A percentile compares a stretch with the other conserved stretches of the same genome.
Evolutionary conservation across 2,888 invertebrate species (phyloP).

Genomic region (Cephonodes hylas): DNA sequence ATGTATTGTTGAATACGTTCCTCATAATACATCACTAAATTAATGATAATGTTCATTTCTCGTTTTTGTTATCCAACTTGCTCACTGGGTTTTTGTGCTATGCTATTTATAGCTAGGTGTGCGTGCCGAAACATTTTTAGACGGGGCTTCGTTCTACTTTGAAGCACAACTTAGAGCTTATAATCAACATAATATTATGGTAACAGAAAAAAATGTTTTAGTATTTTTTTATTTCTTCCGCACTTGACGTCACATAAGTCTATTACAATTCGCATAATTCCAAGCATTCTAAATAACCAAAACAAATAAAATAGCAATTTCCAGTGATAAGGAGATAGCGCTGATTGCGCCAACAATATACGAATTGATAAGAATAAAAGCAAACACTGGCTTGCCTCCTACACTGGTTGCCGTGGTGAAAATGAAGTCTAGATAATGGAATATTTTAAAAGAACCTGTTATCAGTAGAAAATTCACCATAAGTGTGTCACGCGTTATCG

Average conservation of each 20-base stretch:
- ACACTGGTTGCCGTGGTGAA: background rate
- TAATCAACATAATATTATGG: background rate
- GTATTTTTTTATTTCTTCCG: too few relatives aligned
- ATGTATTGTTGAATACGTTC: background rate
- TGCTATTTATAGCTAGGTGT: background rate
- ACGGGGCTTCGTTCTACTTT: background rate
- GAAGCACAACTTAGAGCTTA: too few relatives aligned
- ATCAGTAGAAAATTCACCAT: slow-evolving; percentile 48
- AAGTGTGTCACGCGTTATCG: slow-evolving; percentile 63
- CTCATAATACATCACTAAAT: background rate
- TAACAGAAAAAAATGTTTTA: background rate
- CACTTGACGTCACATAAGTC: background rate
- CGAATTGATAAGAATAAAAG: slow-evolving; percentile 2
- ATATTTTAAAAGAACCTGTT: slow-evolving; percentile 19
- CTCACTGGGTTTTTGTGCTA: background rate
- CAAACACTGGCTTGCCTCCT: background rate
- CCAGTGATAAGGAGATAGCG: slow-evolving; percentile 9
- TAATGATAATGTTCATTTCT: background rate
- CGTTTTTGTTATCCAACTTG: background rate
- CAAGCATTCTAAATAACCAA: background rate
- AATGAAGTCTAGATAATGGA: background rate
- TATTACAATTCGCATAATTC: background rate
- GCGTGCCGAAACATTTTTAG: background rate
- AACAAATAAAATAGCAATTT: background rate
- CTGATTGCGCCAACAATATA: slow-evolving; percentile 7